Evolutionary conservation across 2,888 invertebrate genomes (phyloP).

Genomic region (Oscheius sp.): DNA sequence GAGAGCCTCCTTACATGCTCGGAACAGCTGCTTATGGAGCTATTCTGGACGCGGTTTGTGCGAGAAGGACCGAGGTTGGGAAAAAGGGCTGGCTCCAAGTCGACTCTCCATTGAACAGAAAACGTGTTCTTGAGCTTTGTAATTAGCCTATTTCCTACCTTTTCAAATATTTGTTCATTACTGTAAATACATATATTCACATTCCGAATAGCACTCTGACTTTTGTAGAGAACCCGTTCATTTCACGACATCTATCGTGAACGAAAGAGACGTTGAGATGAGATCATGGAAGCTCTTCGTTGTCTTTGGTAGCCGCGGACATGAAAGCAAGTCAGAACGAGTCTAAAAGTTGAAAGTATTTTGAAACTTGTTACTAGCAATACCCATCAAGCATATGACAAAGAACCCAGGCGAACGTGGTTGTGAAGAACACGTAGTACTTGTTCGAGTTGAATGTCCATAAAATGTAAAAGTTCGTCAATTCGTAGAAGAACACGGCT

Average conservation of each 20-base stretch:
- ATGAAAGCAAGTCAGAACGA: too few relatives aligned
- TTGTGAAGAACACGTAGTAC: conserved; percentile 48
- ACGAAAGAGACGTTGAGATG: too few relatives aligned
- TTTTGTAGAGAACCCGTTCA: too few relatives aligned
- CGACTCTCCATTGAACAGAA: conserved; percentile 39
- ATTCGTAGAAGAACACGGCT: conserved; percentile 52
- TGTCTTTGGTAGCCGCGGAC: too few relatives aligned
- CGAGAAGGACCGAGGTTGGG: conserved; percentile 13
- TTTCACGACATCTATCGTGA: too few relatives aligned
- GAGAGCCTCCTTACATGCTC: conserved; percentile 61
- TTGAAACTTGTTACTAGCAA: too few relatives aligned
- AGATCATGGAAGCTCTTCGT: too few relatives aligned
- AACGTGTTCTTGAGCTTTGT: conserved; percentile 27
- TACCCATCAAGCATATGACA: conserved; percentile 56
- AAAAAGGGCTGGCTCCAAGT: conserved; percentile 14
- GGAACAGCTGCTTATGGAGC: conserved; percentile 85
- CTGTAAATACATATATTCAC: too few relatives aligned
- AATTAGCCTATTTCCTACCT: background rate
- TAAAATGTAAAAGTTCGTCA: conserved; percentile 53
- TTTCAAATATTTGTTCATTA: too few relatives aligned
- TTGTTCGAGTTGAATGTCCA: conserved; percentile 40
- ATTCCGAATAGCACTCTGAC: too few relatives aligned
- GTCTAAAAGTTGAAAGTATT: too few relatives aligned
- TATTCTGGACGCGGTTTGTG: conserved; percentile 82
- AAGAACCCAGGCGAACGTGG: conserved; percentile 52